These are phyloP conservation scores for Oenanthe melanoleuca DNA, from an alignment of 2,113 vertebrate species.

Conservation along the genomic window DNA sequence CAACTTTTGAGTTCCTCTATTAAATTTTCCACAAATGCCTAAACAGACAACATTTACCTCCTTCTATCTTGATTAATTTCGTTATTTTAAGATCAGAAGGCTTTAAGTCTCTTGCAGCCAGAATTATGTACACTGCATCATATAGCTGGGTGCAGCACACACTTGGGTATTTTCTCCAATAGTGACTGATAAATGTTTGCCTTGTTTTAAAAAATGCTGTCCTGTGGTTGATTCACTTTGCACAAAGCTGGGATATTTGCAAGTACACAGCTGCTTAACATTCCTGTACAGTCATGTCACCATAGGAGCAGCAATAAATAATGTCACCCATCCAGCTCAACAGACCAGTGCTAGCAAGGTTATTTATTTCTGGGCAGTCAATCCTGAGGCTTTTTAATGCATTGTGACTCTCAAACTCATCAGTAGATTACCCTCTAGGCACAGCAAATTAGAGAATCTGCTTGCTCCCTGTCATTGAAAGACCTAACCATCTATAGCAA, in stretches of 20 bases:
- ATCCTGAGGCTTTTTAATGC: background rate
- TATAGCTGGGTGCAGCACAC: background rate
- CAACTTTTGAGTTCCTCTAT: background rate
- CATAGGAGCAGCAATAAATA: background rate
- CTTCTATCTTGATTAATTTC: background rate
- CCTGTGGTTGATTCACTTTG: background rate
- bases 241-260: background rate
- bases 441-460: background rate
- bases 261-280: background rate
- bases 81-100: background rate
- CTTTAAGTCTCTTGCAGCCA: background rate
- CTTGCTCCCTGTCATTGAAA: background rate
- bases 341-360: background rate
- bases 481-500: background rate
- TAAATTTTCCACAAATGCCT: background rate
- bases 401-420: background rate
- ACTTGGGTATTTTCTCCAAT: background rate
- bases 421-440: background rate
- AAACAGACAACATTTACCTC: background rate
- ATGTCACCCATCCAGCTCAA: background rate
- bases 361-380: slow-evolving; percentile 20
- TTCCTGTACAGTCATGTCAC: background rate
- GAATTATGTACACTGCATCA: background rate
- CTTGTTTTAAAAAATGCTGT: background rate
- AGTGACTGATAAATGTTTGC: background rate